Evolutionary conservation across 2,113 vertebrate species (phyloP).

Genomic region (Takifugu bimaculatus): DNA sequence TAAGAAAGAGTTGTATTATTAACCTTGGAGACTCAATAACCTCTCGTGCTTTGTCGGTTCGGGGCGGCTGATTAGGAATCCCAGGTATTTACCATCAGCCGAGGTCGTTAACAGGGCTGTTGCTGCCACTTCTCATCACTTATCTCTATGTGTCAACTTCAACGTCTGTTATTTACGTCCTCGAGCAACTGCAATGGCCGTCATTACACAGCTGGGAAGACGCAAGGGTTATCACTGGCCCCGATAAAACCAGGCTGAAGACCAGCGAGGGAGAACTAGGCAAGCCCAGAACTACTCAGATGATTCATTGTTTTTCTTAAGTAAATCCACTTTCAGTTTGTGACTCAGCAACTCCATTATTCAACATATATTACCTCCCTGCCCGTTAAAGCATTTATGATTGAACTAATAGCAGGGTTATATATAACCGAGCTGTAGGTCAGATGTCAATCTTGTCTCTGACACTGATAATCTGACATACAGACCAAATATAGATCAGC

Average conservation of each 20-base stretch:
- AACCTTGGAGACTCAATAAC: background rate
- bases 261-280: background rate
- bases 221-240: background rate
- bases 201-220: background rate
- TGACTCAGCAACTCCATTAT: no score
- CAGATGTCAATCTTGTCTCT: background rate
- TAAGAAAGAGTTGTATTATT: no score
- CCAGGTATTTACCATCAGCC: background rate
- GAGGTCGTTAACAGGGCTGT: background rate
- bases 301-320: background rate
- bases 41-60: background rate
- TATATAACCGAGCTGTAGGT: background rate
- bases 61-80: background rate
- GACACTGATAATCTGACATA: no score
- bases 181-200: background rate
- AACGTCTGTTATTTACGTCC: background rate
- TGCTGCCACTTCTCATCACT: background rate
- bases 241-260: background rate
- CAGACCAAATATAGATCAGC: no score
- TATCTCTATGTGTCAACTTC: background rate
- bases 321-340: background rate
- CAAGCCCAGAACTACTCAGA: no score
- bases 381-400: no score
- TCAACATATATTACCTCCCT: no score
- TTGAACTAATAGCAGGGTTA: no score